These are phyloP conservation scores for Sycophila texana DNA, from an alignment of 2,888 invertebrate genomes.

Conservation along the genomic window DNA sequence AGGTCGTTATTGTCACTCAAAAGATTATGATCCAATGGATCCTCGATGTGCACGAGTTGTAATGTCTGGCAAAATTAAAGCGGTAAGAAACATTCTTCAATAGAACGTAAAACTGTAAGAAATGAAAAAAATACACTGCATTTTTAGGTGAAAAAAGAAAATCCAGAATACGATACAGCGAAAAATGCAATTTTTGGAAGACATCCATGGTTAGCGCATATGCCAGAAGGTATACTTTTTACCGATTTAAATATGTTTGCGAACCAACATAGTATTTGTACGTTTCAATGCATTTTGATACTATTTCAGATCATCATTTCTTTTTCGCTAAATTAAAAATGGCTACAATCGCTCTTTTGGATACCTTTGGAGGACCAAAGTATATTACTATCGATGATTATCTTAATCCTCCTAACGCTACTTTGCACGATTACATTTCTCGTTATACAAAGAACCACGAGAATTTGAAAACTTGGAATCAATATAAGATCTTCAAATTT, in stretches of 20 bases:
- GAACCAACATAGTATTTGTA: neutral
- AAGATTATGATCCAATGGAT: conserved; percentile 84
- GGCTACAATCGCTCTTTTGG: conserved; percentile 84
- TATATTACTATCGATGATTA: conserved; percentile 82
- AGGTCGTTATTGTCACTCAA: conserved; percentile 80
- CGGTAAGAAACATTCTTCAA: conserved; percentile 75
- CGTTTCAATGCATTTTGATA: neutral
- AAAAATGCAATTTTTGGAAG: conserved; percentile 81
- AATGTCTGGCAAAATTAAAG: conserved; percentile 81
- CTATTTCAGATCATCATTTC: conserved; percentile 84
- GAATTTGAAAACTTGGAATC: neutral
- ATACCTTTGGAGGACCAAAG: conserved; percentile 89
- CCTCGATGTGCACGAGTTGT: conserved; percentile 86
- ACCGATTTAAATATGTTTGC: neutral
- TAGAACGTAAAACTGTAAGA: neutral
- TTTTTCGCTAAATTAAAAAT: conserved; percentile 88
- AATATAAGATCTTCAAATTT: neutral
- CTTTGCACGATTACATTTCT: neutral
- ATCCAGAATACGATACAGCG: conserved; percentile 79
- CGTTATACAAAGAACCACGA: neutral
- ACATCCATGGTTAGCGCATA: conserved; percentile 83
- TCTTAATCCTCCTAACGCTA: conserved; percentile 70
- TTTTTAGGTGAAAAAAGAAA: conserved; percentile 78
- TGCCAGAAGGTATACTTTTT: conserved; percentile 76
- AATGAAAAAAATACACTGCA: conserved; percentile 28